Evolutionary conservation across 2,113 vertebrate species (phyloP).

Genomic region (Ondatra zibethicus): DNA sequence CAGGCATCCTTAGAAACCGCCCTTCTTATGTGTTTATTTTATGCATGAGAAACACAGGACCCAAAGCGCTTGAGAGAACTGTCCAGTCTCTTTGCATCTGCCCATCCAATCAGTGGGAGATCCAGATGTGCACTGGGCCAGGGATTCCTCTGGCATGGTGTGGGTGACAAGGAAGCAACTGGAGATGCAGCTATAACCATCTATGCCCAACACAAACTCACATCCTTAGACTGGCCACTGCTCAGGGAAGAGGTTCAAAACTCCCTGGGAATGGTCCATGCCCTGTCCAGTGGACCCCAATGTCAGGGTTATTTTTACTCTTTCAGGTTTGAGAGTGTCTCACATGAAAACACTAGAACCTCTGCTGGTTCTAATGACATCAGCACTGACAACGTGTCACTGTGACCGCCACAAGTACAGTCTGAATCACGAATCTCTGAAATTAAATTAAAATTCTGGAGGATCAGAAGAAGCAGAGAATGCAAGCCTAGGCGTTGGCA

Average conservation of each 20-base stretch:
- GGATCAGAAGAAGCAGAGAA: background rate
- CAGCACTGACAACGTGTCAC: fast-evolving
- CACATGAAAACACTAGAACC: background rate
- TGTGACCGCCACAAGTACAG: background rate
- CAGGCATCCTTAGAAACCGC: background rate
- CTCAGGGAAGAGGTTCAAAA: background rate
- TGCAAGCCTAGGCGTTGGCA: too few species aligned
- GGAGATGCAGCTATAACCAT: fast-evolving
- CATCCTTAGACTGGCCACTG: background rate
- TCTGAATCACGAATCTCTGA: background rate
- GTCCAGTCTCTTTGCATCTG: background rate
- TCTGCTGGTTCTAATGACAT: background rate
- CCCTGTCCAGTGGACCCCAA: background rate
- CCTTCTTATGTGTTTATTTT: background rate
- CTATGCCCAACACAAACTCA: fast-evolving
- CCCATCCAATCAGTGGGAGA: background rate
- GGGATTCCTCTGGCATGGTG: background rate
- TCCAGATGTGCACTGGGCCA: background rate
- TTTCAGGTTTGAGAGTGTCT: background rate
- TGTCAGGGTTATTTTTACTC: background rate
- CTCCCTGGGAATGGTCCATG: background rate
- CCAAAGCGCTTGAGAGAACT: background rate
- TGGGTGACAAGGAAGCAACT: background rate
- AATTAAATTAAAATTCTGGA: too few species aligned
- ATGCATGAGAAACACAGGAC: background rate